Evolutionary conservation across 2,113 vertebrate species (phyloP).

Genomic region (Thalassarche chlororhynchos): DNA sequence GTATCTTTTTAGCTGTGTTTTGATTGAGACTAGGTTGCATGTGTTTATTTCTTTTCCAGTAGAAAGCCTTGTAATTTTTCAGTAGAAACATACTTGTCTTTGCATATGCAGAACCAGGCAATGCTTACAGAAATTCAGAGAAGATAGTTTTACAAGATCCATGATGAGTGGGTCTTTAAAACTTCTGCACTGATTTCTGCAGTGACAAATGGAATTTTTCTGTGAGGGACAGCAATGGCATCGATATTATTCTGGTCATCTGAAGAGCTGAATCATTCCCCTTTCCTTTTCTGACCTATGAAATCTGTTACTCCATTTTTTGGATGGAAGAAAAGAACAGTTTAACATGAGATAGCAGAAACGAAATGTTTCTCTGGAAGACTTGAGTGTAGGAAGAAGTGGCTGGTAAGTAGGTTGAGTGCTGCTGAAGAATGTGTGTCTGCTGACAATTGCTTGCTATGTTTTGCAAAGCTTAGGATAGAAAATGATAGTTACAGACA

Average conservation of each 20-base stretch:
- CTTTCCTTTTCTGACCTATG: neutral
- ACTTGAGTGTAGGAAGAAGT: neutral
- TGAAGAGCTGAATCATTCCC: neutral
- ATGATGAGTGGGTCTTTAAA: neutral
- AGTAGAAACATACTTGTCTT: neutral
- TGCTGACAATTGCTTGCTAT: neutral
- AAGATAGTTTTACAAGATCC: neutral
- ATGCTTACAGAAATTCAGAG: neutral
- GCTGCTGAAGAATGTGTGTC: neutral
- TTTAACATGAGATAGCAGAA: neutral
- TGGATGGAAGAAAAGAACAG: neutral
- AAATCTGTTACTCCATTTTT: neutral
- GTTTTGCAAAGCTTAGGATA: neutral
- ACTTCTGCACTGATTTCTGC: neutral
- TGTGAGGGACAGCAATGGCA: neutral
- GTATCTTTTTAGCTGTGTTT: neutral
- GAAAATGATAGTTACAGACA: neutral
- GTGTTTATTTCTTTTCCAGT: neutral
- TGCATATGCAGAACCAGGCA: neutral
- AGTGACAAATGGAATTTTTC: neutral
- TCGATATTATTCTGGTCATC: neutral
- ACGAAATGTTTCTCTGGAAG: neutral
- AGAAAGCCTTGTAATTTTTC: neutral
- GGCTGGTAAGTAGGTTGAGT: neutral
- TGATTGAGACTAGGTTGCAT: neutral